phyloP scores from a whole-genome alignment of 37 sponge, comb jelly and placozoan species.

The Diacarnus erythraeanus region DNA sequence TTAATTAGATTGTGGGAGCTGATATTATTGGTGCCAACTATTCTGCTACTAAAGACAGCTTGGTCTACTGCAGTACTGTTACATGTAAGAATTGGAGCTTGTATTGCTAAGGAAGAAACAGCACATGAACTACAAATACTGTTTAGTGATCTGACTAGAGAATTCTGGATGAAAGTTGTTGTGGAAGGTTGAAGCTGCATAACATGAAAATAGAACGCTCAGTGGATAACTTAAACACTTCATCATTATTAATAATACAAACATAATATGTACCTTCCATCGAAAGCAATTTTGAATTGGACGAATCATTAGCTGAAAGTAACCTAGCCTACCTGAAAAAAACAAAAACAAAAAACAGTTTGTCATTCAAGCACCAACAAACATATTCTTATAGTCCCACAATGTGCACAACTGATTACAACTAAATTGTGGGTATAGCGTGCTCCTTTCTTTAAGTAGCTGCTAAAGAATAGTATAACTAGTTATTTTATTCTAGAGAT shows the following conservation, averaged over 20 bases:
- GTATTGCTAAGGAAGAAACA: neutral
- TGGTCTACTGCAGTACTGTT: neutral
- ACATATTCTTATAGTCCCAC: too few relatives aligned
- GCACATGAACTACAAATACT: neutral
- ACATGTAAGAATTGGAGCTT: neutral
- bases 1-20: neutral
- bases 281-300: neutral
- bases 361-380: too few relatives aligned
- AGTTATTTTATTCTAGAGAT: too few relatives aligned
- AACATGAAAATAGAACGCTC: too few relatives aligned
- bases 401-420: too few relatives aligned
- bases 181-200: neutral
- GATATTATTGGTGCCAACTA: neutral
- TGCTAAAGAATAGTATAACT: too few relatives aligned
- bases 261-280: neutral
- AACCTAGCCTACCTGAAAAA: neutral
- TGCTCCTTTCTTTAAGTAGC: too few relatives aligned
- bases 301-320: neutral
- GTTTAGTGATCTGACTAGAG: neutral
- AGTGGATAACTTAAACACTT: too few relatives aligned
- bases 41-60: neutral
- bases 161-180: neutral
- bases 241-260: too few relatives aligned
- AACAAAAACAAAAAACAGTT: neutral
- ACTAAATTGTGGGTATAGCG: too few relatives aligned